Evolutionary conservation across 2,888 invertebrate species (phyloP), one percentile per base, ranked within the genome.

Genomic region (Tipula lateralis): DNA sequence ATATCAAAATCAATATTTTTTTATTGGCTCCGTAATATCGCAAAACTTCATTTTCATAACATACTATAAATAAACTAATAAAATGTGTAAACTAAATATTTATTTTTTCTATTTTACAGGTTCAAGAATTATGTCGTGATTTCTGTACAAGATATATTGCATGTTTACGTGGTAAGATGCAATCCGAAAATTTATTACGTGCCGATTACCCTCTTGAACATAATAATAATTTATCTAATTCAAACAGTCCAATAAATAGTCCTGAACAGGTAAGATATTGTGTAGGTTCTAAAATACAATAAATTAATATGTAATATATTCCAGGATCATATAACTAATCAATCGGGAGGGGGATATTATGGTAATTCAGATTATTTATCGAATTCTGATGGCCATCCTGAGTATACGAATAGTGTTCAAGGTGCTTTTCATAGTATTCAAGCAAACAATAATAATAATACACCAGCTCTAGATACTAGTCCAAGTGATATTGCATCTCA

Each of bases 71-170:
- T n/a, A n/a, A n/a, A n/a, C n/a, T 50, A 50, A 50, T 50, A 50
- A 50, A 50, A 16, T 50, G 16, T 50, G 1, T 50, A 50, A 50
- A 16, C n/a, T 50, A 44, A 50, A 50, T 16, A 50, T 50, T 1
- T 36, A 36, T 7, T n/a, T n/a, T 44, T 16, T 50, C 44, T 66
- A 66, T 66, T 44, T 85, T 24, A 16, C 32, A 87, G 87, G 97
- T 98, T 16, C 97, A 97, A 90, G 97, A 98, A 90, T 89, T 98
- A 87, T 98, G 97, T 91, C 95, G 97, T 87, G 97, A 98, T 91
- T 98, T 98, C 91, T 97, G 97, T 91, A 96, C 95, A 86, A 93
- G 97, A 84, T 98, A 98, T 91, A 97, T 96, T 87, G 95, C 96
- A 83, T 97, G 97, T 89, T 91, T 97, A 87, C 97, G 97, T 89